Conservation (phyloP, 2,113 vertebrate species). For the Lutjanus erythropterus region DNA sequence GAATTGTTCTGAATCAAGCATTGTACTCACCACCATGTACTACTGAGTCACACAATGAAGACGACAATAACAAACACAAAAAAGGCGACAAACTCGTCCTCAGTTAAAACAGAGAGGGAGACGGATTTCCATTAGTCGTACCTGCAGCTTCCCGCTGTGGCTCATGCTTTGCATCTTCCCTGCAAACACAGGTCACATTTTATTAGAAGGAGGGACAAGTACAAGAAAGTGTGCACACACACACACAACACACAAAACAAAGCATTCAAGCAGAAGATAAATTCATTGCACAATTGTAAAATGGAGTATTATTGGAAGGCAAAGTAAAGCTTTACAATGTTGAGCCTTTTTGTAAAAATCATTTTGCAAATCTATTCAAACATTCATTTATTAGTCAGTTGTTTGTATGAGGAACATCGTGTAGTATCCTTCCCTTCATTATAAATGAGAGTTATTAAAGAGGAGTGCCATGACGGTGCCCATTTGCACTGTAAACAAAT, state of each 20-base stretch:
- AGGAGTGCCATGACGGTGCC: too few species aligned
- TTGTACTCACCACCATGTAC: conserved; percentile 42
- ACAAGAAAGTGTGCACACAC: neutral
- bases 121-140: conserved; percentile 24
- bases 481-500: too few species aligned
- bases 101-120: neutral
- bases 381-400: too few species aligned
- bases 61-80: neutral
- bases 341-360: too few species aligned
- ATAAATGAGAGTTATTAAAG: too few species aligned
- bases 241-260: neutral
- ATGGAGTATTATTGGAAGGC: too few species aligned
- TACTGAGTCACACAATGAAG: neutral
- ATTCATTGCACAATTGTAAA: too few species aligned
- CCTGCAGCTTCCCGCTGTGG: conserved; percentile 50
- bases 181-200: conserved; percentile 55
- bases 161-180: conserved; percentile 62
- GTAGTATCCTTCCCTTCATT: too few species aligned
- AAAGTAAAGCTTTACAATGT: too few species aligned
- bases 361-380: too few species aligned
- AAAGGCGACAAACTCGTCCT: neutral
- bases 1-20: neutral
- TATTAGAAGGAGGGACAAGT: conserved; percentile 39
- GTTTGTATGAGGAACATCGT: too few species aligned
- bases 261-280: too few species aligned